Conservation (phyloP, 2,888 invertebrate species). For the Teinopalpus imperialis region DNA sequence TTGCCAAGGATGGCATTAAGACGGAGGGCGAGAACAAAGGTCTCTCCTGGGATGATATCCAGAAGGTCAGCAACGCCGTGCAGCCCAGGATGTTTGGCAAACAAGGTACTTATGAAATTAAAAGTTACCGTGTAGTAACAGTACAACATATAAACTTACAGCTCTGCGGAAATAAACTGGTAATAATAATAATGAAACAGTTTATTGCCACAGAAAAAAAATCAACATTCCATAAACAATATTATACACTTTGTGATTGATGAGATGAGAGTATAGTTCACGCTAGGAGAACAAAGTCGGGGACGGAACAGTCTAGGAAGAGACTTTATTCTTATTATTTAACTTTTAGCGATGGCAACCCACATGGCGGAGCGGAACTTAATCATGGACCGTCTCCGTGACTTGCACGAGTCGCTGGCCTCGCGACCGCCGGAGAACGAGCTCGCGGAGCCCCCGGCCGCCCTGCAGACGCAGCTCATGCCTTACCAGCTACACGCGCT, state of each 20-base stretch:
- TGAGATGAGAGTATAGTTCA: no score
- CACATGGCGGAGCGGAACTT: constrained; percentile 85
- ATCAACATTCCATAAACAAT: no score
- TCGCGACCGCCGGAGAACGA: constrained; percentile 84
- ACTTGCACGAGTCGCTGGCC: constrained; percentile 86
- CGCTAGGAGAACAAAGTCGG: no score
- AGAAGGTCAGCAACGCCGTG: constrained; percentile 75
- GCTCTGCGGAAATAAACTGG: no score
- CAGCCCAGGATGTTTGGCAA: constrained; percentile 82
- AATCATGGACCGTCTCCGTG: constrained; percentile 87
- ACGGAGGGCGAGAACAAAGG: constrained; percentile 38
- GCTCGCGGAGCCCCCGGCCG: constrained; percentile 82
- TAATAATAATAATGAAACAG: no score
- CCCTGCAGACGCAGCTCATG: constrained; percentile 86
- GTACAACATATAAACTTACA: no score
- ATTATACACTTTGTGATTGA: no score
- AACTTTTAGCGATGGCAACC: constrained; percentile 83
- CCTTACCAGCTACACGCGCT: constrained; percentile 93
- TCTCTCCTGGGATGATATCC: constrained; percentile 77
- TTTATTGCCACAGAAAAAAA: no score
- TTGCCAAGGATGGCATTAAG: constrained; percentile 53
- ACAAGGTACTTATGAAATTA: constrained; percentile 47
- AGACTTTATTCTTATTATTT: no score
- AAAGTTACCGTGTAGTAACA: no score
- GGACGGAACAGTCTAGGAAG: no score